Evolutionary conservation across 2,797 vertebrate genomes (phyloP).

Genomic region (Myripristis jacobus): DNA sequence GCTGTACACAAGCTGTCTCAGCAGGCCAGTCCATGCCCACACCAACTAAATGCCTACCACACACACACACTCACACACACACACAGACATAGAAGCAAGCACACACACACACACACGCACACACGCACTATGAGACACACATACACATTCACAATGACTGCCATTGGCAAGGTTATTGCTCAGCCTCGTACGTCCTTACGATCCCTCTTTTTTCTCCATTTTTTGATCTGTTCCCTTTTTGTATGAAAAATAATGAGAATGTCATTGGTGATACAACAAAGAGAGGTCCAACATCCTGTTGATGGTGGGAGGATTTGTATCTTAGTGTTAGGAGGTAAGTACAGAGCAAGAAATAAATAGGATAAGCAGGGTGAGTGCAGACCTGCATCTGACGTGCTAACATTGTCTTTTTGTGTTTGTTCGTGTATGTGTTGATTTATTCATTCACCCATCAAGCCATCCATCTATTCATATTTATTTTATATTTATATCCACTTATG

Average conservation of each 20-base stretch:
- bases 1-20: constrained; percentile 53
- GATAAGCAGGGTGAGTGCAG: constrained; percentile 34
- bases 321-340: too few species aligned
- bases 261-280: constrained; percentile 65
- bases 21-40: constrained; percentile 39
- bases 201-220: constrained; percentile 41
- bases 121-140: constrained; percentile 21
- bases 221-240: constrained; percentile 63
- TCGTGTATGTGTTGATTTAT: constrained; percentile 10
- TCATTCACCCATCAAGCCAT: not conserved
- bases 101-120: constrained; percentile 7
- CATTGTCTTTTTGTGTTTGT: too few species aligned
- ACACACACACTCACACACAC: too few species aligned
- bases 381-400: constrained; percentile 32
- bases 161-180: constrained; percentile 79
- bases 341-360: too few species aligned
- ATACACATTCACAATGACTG: constrained; percentile 44
- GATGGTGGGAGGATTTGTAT: constrained; percentile 29
- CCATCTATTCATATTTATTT: too few species aligned
- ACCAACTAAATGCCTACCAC: constrained; percentile 17
- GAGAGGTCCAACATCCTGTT: constrained; percentile 32
- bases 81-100: too few species aligned
- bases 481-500: too few species aligned
- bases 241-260: constrained; percentile 76
- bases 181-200: constrained; percentile 60